Base-by-base conservation (phyloP, 2,797 vertebrate genomes). In the Sebastes steindachneri region DNA sequence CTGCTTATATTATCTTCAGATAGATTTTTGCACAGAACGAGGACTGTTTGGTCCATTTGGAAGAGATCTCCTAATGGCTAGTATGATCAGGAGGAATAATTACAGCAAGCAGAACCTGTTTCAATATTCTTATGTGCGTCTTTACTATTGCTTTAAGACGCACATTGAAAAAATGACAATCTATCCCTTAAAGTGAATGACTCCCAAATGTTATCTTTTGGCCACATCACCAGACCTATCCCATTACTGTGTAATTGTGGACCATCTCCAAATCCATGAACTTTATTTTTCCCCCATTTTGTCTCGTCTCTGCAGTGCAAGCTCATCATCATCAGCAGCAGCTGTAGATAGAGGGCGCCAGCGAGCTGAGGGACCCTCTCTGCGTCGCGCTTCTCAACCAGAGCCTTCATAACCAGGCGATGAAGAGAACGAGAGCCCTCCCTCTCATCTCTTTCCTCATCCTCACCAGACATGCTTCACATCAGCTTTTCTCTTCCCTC, bases 261-360 rank as follows among this genome's bases (percentile, higher is more conserved):
- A 64, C 3, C 15, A 17, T 21, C 19, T 75, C 15, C 25, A 10
- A 41, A 76, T 48, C 29, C n/a, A 5, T 65, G 3, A 55, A 19
- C 53, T 63, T 60, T 6, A 12, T 28, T 23, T 60, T 71, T 73
- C 63, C 69, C 83, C 79, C 82, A 28, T 79, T 82, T 80, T 82
- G 74, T 90, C 51, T 79, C 0, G 0, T 66, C 89, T 81, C 94
- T 95, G 81, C 96, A 99, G 98, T 99, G 95, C 98, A 98, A 97
- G 95, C 97, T 96, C 98, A 99, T 94, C 98, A 99, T 95, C 98
- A 99, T 95, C 98, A 99, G 96, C 98, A 99, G 96, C 98, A 99
- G 96, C 96, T 99, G 96, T 99, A 99, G 93, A 82, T 75, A 72
- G 96, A 95, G 96, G 95, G 96, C 94, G 94, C 95, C 94, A 93